Percentiles rank a stretch among this genome's conserved stretches.
Conservation (phyloP, 2,113 vertebrate species). For the Entelurus aequoreus region DNA sequence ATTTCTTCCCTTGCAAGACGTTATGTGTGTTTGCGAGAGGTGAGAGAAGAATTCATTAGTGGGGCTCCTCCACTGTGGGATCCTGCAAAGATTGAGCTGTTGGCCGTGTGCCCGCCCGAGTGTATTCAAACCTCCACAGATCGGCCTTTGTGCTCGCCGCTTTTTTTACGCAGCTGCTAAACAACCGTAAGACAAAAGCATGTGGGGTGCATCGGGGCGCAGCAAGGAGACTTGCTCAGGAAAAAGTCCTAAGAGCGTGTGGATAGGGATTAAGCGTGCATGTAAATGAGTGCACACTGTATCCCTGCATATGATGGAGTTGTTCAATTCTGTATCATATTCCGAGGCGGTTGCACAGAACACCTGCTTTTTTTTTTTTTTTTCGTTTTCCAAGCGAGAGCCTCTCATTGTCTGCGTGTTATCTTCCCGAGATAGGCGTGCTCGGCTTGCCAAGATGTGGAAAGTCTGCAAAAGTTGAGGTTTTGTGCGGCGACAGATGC, state of each 20-base stretch:
- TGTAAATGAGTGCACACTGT: constrained; percentile 36
- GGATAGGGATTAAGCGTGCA: constrained; percentile 45
- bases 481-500: constrained; percentile 64
- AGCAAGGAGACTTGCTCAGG: constrained; percentile 69
- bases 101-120: constrained; percentile 80
- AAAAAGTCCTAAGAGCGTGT: constrained; percentile 27
- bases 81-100: constrained; percentile 70
- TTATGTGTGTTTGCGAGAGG: constrained; percentile 47
- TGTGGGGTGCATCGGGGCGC: constrained; percentile 66
- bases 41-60: constrained; percentile 55
- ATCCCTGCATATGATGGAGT: not conserved
- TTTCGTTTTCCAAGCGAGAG: constrained; percentile 37
- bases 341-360: constrained; percentile 17
- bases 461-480: constrained; percentile 54
- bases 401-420: constrained; percentile 46
- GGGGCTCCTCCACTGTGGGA: constrained; percentile 59
- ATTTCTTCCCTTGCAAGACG: constrained; percentile 47
- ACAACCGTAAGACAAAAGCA: constrained; percentile 78
- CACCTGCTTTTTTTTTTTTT: constrained; percentile 22
- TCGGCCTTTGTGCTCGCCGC: constrained; percentile 79
- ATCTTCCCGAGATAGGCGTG: constrained; percentile 42
- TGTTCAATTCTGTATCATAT: no score
- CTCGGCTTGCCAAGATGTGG: constrained; percentile 55
- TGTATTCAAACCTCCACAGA: constrained; percentile 86
- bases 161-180: constrained; percentile 69